Evolutionary conservation across 1,140 invertebrate species (phyloP).

Genomic region (Eulimnadia texana): DNA sequence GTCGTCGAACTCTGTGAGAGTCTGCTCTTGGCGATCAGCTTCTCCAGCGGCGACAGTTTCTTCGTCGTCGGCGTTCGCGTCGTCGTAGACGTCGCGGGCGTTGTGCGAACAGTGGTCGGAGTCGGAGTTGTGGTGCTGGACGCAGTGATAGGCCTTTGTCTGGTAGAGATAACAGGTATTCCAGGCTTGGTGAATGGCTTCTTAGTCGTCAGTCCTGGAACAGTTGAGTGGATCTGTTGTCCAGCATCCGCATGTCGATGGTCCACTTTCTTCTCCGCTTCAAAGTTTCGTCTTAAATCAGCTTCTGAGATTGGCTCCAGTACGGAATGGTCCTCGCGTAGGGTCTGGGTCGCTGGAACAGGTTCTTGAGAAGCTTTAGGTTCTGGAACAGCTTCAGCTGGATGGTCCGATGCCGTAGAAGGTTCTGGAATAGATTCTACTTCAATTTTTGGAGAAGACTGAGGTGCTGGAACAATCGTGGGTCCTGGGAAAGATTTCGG

Average conservation of each 20-base stretch:
- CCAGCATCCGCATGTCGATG: slow-evolving; percentile 13
- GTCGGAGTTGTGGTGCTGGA: slow-evolving; percentile 3
- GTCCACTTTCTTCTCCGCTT: not conserved
- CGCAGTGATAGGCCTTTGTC: not conserved
- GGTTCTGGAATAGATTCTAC: slow-evolving; percentile 22
- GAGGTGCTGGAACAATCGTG: too few relatives aligned
- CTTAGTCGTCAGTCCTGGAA: slow-evolving; percentile 3
- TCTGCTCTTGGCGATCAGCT: slow-evolving; percentile 7
- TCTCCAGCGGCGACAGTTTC: slow-evolving; percentile 2
- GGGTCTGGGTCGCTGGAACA: slow-evolving; percentile 27
- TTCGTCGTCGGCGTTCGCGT: slow-evolving; percentile 12
- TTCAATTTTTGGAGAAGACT: too few relatives aligned
- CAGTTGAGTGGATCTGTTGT: not conserved
- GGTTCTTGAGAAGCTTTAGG: slow-evolving; percentile 28
- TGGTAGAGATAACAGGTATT: not conserved
- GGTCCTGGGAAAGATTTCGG: too few relatives aligned
- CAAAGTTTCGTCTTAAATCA: slow-evolving; percentile 8
- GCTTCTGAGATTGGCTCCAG: slow-evolving; percentile 33
- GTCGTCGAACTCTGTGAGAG: not conserved
- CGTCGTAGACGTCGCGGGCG: not conserved
- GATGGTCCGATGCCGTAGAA: slow-evolving; percentile 19
- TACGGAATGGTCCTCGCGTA: slow-evolving; percentile 23
- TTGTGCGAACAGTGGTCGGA: slow-evolving; percentile 15
- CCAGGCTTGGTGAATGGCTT: not conserved
- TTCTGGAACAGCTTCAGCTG: slow-evolving; percentile 21